Conservation (phyloP, 2,888 invertebrate genomes). For the Hypsopygia costalis region DNA sequence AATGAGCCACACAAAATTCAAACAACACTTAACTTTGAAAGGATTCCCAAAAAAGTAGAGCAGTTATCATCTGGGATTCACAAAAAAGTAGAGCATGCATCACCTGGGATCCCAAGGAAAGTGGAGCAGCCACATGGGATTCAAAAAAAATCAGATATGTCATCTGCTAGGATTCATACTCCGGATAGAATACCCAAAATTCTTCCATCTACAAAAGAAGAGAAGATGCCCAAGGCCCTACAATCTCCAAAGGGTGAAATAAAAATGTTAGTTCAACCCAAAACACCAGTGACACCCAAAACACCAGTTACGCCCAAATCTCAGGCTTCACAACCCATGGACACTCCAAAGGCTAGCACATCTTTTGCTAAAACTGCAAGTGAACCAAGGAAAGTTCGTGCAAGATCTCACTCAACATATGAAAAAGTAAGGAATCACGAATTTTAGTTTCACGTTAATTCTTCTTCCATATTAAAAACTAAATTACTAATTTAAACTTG, state of each 20-base stretch:
- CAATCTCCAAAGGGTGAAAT: too few species aligned
- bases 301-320: slow-evolving; percentile 38
- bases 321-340: slow-evolving; percentile 32
- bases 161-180: slow-evolving; percentile 29
- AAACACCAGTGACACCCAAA: slow-evolving; percentile 26
- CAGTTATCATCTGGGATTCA: too few species aligned
- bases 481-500: too few species aligned
- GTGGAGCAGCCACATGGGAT: too few species aligned
- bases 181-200: slow-evolving; percentile 26
- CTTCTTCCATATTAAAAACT: too few species aligned
- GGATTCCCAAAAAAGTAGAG: slow-evolving; percentile 54
- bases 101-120: too few species aligned
- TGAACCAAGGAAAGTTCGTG: slow-evolving; percentile 50
- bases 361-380: slow-evolving; percentile 37
- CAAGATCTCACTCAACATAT: slow-evolving; percentile 40
- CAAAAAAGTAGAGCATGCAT: too few species aligned
- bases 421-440: slow-evolving; percentile 65
- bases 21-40: slow-evolving; percentile 72
- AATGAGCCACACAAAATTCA: slow-evolving; percentile 58
- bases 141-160: too few species aligned
- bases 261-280: too few species aligned
- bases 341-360: slow-evolving; percentile 54
- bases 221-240: slow-evolving; percentile 23
- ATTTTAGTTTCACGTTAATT: too few species aligned
- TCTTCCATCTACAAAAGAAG: slow-evolving; percentile 38